Conservation (phyloP, 2,888 invertebrate genomes). For the Drosophila stalkeri region DNA sequence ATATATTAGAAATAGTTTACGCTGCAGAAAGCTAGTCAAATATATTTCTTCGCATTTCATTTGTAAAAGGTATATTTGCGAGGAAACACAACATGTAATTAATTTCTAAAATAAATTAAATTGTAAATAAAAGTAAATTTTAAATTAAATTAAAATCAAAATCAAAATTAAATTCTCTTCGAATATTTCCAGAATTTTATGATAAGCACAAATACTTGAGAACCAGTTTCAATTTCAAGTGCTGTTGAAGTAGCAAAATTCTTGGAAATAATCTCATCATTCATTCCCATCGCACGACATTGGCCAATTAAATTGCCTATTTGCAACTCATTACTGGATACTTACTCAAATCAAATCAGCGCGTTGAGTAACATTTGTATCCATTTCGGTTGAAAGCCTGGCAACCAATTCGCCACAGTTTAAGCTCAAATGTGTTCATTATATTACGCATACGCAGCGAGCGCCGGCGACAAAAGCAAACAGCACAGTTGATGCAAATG, state of each 20-base stretch:
- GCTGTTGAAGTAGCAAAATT: background rate
- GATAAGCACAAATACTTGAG: too few species aligned
- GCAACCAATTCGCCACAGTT: constrained; percentile 41
- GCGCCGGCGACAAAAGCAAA: constrained; percentile 19
- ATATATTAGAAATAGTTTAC: background rate
- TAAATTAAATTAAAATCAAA: background rate
- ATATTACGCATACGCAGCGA: constrained; percentile 60
- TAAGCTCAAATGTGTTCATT: constrained; percentile 35
- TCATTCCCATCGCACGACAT: background rate
- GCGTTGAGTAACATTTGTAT: constrained; percentile 14
- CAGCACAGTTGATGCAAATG: constrained; percentile 24
- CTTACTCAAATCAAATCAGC: background rate
- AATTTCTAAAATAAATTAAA: background rate
- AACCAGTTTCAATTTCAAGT: background rate
- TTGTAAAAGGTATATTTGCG: background rate
- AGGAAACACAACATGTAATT: background rate
- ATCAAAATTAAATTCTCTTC: too few species aligned
- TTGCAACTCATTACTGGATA: background rate
- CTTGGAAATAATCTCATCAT: background rate
- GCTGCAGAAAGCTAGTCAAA: background rate
- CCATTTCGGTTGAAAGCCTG: constrained; percentile 19
- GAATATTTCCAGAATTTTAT: background rate
- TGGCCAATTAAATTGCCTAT: background rate
- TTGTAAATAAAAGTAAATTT: background rate
- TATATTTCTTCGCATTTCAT: background rate